Percentiles rank a stretch among this genome's conserved stretches.
Conservation (phyloP, 2,888 invertebrate species). For the Chesias legatella region DNA sequence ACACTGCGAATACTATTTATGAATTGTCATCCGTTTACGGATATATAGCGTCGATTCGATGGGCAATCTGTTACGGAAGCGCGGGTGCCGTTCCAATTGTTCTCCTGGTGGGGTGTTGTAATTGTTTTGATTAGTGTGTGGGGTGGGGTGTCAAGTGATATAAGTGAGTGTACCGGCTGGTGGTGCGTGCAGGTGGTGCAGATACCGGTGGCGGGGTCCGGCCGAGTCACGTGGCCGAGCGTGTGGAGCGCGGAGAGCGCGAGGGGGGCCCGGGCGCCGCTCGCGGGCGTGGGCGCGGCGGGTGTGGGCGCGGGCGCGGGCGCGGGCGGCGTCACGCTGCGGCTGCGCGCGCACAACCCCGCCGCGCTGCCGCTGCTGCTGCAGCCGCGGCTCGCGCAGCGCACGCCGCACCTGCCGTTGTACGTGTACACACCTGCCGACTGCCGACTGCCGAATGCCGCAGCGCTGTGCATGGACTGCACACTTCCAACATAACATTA, state of each 20-base stretch:
- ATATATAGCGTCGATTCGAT: no score
- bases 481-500: no score
- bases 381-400: conserved; percentile 79
- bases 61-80: no score
- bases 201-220: conserved; percentile 2
- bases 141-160: no score
- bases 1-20: no score
- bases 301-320: conserved; percentile 79
- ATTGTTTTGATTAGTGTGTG: no score
- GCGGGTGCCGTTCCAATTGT: no score
- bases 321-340: conserved; percentile 78
- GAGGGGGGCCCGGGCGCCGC: conserved; percentile 19
- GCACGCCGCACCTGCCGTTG: conserved; percentile 82
- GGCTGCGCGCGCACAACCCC: conserved; percentile 87
- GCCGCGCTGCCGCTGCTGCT: conserved; percentile 86
- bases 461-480: conserved; percentile 44
- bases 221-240: conserved; percentile 12
- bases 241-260: conserved; percentile 8
- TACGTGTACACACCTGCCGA: background rate
- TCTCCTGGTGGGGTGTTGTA: no score
- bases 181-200: conserved; percentile 4
- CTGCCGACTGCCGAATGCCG: no score
- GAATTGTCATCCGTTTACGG: no score
- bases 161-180: no score
- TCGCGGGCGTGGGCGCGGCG: conserved; percentile 60